Conservation (phyloP, 2,797 vertebrate species). For the Cryptoprocta ferox region DNA sequence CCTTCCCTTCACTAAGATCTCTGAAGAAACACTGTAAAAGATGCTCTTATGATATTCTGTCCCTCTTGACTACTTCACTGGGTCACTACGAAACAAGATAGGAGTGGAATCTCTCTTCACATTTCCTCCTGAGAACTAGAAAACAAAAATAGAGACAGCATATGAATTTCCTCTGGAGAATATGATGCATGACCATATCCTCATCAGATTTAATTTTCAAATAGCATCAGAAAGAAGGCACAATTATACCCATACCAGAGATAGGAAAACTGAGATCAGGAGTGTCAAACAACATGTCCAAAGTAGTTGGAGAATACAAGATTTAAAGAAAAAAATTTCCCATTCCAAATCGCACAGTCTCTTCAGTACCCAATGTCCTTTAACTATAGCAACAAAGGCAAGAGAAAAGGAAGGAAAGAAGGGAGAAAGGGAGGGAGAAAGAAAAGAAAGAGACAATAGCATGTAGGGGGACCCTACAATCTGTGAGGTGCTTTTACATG, state of each 20-base stretch:
- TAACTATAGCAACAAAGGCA: background rate
- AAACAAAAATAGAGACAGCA: background rate
- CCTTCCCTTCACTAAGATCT: background rate
- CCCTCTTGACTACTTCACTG: background rate
- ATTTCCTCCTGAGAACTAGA: background rate
- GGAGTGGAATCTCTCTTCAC: rapidly evolving
- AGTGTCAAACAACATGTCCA: background rate
- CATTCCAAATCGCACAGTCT: background rate
- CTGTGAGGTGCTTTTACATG: too few relatives aligned
- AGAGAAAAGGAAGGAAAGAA: background rate
- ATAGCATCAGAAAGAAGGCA: background rate
- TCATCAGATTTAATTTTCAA: background rate
- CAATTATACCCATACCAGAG: background rate
- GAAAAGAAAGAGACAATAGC: background rate
- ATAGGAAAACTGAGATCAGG: background rate
- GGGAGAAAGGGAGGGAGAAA: background rate
- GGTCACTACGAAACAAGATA: background rate
- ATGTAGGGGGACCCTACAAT: background rate
- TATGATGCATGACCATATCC: too few relatives aligned
- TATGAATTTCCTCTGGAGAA: background rate
- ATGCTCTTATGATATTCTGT: background rate
- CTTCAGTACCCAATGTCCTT: background rate
- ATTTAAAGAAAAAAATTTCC: background rate
- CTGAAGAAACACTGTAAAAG: background rate
- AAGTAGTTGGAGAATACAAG: background rate